Conservation (phyloP, 1,140 invertebrate species). For the Grapholita molesta region DNA sequence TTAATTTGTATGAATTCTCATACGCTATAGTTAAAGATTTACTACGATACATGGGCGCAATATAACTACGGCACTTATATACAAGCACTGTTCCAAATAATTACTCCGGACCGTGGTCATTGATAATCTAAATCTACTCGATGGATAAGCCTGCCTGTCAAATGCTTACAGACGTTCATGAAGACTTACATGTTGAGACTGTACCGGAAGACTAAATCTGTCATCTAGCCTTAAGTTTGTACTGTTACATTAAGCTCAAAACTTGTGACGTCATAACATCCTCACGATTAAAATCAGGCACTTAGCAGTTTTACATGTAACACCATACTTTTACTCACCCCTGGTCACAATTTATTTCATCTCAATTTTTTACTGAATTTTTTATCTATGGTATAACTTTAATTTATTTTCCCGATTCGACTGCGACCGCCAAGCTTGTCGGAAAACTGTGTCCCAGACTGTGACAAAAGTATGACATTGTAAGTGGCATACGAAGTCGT, state of each 20-base stretch:
- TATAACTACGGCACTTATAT: slow-evolving; percentile 28
- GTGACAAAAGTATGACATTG: too few relatives aligned
- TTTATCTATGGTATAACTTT: too few relatives aligned
- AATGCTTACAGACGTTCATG: neutral
- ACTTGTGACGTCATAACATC: too few relatives aligned
- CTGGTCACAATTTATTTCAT: neutral
- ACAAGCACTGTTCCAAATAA: slow-evolving; percentile 24
- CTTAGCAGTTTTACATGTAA: neutral
- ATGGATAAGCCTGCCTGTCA: neutral
- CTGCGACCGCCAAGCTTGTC: too few relatives aligned
- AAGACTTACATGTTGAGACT: too few relatives aligned
- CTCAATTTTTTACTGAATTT: neutral
- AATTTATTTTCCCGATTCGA: too few relatives aligned
- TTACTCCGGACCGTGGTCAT: neutral
- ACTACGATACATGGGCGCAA: slow-evolving; percentile 54
- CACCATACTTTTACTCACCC: neutral
- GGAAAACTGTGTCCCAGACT: too few relatives aligned
- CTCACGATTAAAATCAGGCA: neutral
- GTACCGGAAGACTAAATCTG: too few relatives aligned
- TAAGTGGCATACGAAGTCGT: too few relatives aligned
- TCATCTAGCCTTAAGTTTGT: too few relatives aligned
- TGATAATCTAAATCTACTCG: neutral
- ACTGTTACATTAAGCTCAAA: too few relatives aligned
- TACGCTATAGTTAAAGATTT: slow-evolving; percentile 40
- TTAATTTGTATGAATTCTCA: slow-evolving; percentile 50